Percentiles rank a stretch among this genome's conserved stretches.
Conservation (phyloP, 2,113 vertebrate species). For the Amphiprion percula region DNA sequence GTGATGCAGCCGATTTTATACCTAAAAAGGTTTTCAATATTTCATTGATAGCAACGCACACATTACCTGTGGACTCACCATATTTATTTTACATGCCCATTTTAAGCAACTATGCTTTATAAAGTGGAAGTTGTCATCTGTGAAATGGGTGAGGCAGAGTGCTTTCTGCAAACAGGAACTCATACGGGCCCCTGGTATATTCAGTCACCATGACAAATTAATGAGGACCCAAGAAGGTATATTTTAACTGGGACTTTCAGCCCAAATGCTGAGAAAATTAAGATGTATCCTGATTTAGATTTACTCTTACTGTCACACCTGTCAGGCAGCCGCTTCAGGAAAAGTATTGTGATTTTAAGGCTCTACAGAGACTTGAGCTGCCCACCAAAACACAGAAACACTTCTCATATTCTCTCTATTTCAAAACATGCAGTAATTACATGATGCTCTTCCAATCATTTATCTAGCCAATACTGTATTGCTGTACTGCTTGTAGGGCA, state of each 20-base stretch:
- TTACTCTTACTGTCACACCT: constrained; percentile 4
- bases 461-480: background rate
- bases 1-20: constrained; percentile 36
- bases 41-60: constrained; percentile 57
- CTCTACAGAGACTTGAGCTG: constrained; percentile 4
- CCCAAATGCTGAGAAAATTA: constrained; percentile 25
- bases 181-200: constrained; percentile 35
- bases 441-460: background rate
- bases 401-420: background rate
- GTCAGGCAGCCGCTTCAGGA: constrained; percentile 28
- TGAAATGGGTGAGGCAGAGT: constrained; percentile 57
- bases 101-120: constrained; percentile 47
- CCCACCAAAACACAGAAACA: constrained; percentile 14
- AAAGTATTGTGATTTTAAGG: constrained; percentile 32
- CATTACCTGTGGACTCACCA: constrained; percentile 39
- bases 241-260: background rate
- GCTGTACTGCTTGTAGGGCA: background rate
- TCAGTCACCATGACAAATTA: constrained; percentile 61
- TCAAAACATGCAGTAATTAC: constrained; percentile 4
- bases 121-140: constrained; percentile 54
- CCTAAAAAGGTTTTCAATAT: constrained; percentile 70
- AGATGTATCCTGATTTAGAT: constrained; percentile 12
- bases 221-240: constrained; percentile 51
- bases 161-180: constrained; percentile 51
- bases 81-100: constrained; percentile 65